Base-by-base conservation (phyloP, 2,888 invertebrate species). In the Rotaria macrura region DNA sequence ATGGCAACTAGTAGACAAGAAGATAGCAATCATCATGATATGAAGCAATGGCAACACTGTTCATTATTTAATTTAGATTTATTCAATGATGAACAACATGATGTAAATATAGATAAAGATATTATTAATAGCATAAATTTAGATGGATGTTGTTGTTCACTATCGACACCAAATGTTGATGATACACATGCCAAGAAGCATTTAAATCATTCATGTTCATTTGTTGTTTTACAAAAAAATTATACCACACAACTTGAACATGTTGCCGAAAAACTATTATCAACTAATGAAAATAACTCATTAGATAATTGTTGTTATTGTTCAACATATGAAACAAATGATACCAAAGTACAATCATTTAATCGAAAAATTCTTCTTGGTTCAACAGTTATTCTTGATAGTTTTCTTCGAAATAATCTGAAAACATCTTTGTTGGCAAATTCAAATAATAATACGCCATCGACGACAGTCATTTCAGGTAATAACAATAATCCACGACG, bases 51-150 rank as follows among this genome's bases (percentile, higher is more conserved):
- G 74, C 74, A 74, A 40, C 74, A 74, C 25, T 74, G 74, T 25
- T 74, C 74, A 20, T 40, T 74, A 74, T 74, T 74, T 40, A 74
- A 74, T 25, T 74, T 74, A 25, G 74, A 74, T 74, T 74, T 74
- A 74, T 40, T 74, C 25, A 43, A 40, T 43, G 74, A 74, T 74
- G 74, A 74, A 25, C 74, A 43, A 40, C 20, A 74, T 25, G 5
- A 40, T 20, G 9, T 43, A 23, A 25, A 74, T 40, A 1, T 74
- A 10, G 25, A 38, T 20, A 23, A 38, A 43, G 20, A 43, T 74
- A 38, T 25, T 23, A 43, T 74, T 74, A n/a, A 43, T 10, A 38
- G 23, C 25, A 38, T 20, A 5, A 40, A 23, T 40, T 7, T 23
- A 23, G 40, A 74, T 43, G 40, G 20, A 40, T 23, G 17, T 40